phyloP scores from a whole-genome alignment of 2,888 invertebrate genomes.

The Xanthorhoe spadicearia region DNA sequence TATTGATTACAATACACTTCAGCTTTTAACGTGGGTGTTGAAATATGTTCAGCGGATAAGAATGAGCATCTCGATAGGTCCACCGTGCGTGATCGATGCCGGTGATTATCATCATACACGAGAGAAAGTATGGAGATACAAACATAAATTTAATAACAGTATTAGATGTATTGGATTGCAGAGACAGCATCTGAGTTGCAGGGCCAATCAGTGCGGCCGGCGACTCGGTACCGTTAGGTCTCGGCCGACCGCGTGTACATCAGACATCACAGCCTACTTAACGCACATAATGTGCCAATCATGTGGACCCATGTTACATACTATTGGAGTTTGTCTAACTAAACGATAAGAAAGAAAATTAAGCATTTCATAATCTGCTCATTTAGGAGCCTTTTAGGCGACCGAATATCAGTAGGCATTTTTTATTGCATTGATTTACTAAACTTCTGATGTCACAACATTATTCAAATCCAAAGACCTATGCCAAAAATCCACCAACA shows the following conservation, averaged over 20 bases:
- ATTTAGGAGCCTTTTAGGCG: background rate
- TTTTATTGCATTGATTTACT: background rate
- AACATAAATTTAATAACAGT: slow-evolving; percentile 80
- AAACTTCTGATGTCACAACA: background rate
- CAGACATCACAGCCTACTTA: slow-evolving; percentile 71
- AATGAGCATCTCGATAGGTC: slow-evolving; percentile 63
- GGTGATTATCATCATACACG: slow-evolving; percentile 68
- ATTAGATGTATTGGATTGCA: slow-evolving; percentile 79
- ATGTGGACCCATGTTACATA: slow-evolving; percentile 52
- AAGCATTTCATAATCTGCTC: background rate
- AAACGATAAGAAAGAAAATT: background rate
- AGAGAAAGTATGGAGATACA: slow-evolving; percentile 76
- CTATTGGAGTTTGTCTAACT: background rate
- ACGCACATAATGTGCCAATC: slow-evolving; percentile 68
- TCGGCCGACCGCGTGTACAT: slow-evolving; percentile 58
- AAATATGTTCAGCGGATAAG: slow-evolving; percentile 67
- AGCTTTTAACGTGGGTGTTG: slow-evolving; percentile 57
- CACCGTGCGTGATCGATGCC: slow-evolving; percentile 72
- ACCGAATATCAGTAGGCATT: no score
- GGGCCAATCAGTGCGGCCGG: slow-evolving; percentile 68
- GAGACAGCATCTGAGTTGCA: slow-evolving; percentile 72
- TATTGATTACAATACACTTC: slow-evolving; percentile 50
- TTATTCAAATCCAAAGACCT: slow-evolving; percentile 3
- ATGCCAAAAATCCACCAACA: slow-evolving; percentile 29
- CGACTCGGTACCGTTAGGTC: slow-evolving; percentile 71